Conservation (phyloP, 2,797 vertebrate species). For the Pangasius macronema region DNA sequence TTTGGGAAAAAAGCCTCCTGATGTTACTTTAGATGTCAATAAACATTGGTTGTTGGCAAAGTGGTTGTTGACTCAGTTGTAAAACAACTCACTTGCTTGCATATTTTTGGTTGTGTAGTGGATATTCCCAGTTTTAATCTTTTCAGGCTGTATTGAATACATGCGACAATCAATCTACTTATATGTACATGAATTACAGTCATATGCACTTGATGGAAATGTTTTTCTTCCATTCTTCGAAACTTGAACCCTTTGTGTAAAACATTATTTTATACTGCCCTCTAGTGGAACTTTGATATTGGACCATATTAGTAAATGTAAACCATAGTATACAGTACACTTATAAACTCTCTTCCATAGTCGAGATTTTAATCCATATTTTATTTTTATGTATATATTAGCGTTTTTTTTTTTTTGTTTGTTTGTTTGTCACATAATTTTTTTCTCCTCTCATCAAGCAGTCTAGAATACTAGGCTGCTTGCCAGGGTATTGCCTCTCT, state of each 20-base stretch:
- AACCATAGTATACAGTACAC: too few relatives aligned
- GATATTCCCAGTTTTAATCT: not conserved
- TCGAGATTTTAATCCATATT: not conserved
- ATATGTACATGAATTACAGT: not conserved
- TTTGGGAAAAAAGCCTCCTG: not conserved
- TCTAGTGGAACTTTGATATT: slow-evolving; percentile 28
- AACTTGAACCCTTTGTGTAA: not conserved
- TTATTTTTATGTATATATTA: not conserved
- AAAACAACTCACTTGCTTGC: not conserved
- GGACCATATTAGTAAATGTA: not conserved
- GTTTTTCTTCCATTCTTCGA: not conserved
- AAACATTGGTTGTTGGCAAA: not conserved
- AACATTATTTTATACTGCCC: slow-evolving; percentile 27
- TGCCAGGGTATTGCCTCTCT: slow-evolving; percentile 81
- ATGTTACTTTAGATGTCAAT: not conserved
- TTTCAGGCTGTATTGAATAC: not conserved
- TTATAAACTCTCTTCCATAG: not conserved
- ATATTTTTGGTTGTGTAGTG: not conserved
- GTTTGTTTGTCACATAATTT: slow-evolving; percentile 43
- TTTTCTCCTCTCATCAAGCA: slow-evolving; percentile 65
- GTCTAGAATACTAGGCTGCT: slow-evolving; percentile 76
- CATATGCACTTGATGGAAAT: not conserved
- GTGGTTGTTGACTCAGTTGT: not conserved
- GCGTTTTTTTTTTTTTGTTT: not conserved
- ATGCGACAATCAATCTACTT: not conserved